Percentiles rank a stretch among this genome's conserved stretches.
phyloP scores from a whole-genome alignment of 2,797 vertebrate genomes.

The Caiman crocodilus region DNA sequence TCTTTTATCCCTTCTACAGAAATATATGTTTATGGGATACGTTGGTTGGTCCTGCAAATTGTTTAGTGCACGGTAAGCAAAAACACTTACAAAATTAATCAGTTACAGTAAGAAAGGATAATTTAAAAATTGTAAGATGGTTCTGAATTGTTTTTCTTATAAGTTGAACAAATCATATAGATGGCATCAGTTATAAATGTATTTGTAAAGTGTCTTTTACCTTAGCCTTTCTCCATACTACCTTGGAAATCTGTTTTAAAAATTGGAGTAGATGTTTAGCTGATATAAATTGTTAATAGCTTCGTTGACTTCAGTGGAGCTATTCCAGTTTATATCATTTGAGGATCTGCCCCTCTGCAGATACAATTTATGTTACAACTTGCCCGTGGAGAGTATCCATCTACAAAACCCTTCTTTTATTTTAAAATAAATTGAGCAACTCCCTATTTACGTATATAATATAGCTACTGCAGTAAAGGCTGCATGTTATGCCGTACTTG shows the following conservation, averaged over 20 bases:
- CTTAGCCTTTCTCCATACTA: fast-evolving
- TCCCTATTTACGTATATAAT: not conserved
- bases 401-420: not conserved
- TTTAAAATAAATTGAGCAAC: not conserved
- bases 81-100: not conserved
- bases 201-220: not conserved
- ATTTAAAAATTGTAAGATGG: no score
- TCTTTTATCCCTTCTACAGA: constrained; percentile 79
- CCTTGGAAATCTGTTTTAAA: not conserved
- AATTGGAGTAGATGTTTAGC: not conserved
- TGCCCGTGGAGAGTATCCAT: not conserved
- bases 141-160: not conserved
- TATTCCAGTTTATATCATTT: not conserved
- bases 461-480: not conserved
- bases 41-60: constrained; percentile 91
- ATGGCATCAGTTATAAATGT: not conserved
- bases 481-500: not conserved
- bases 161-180: no score
- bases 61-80: constrained; percentile 93
- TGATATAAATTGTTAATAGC: not conserved
- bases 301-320: not conserved
- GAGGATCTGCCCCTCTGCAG: not conserved
- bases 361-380: not conserved
- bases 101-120: not conserved
- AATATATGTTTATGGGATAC: constrained; percentile 99